A percentile compares a stretch with the other conserved stretches of the same genome.
Conservation (phyloP, 2,113 vertebrate species). For the Psilopogon haemacephalus region DNA sequence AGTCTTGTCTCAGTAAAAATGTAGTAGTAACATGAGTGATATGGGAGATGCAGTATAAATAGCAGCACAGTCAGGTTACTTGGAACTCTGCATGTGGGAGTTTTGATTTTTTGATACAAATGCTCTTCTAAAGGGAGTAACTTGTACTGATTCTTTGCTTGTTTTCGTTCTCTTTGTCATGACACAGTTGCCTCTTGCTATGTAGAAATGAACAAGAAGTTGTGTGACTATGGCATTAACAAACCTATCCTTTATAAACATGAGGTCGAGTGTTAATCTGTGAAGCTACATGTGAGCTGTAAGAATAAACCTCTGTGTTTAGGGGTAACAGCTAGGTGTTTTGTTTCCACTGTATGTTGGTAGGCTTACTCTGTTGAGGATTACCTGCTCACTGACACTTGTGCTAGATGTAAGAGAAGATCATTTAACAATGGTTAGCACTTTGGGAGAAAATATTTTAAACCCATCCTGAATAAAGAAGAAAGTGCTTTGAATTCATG, state of each 20-base stretch:
- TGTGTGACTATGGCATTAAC: not conserved
- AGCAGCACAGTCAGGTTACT: not conserved
- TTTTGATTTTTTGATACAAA: not conserved
- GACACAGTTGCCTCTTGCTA: not conserved
- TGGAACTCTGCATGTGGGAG: not conserved
- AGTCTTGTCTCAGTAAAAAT: not conserved
- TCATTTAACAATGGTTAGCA: accelerated
- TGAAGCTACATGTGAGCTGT: not conserved
- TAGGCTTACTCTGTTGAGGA: not conserved
- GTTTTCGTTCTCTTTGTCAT: accelerated
- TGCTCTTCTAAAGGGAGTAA: not conserved
- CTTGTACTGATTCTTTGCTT: not conserved
- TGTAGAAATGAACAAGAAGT: not conserved
- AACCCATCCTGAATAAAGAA: not conserved
- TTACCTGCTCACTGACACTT: not conserved
- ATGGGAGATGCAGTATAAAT: not conserved
- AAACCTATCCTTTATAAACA: not conserved
- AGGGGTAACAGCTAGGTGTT: not conserved
- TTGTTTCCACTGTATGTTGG: not conserved
- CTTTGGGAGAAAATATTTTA: not conserved
- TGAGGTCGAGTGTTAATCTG: not conserved
- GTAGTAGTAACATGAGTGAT: not conserved
- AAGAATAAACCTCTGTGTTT: not conserved
- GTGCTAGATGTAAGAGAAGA: not conserved
- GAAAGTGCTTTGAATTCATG: not conserved